Evolutionary conservation across 2,113 vertebrate genomes (phyloP).

Genomic region (Phylloscopus trochiloides): DNA sequence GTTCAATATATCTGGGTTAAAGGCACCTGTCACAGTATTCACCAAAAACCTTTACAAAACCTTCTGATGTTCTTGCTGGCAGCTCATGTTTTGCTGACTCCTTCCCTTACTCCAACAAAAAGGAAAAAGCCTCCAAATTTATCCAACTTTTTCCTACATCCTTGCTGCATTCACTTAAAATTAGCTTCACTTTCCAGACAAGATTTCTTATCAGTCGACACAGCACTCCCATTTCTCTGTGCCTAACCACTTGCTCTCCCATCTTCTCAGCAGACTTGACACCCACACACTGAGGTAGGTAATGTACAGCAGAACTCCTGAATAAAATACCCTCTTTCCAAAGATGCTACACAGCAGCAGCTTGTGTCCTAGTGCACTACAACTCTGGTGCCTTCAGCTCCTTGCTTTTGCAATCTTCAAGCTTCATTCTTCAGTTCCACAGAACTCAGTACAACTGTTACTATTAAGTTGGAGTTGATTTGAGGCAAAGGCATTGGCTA

Average conservation of each 20-base stretch:
- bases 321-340: neutral
- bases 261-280: neutral
- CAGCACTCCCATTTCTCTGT: neutral
- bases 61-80: neutral
- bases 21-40: neutral
- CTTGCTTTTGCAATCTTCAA: neutral
- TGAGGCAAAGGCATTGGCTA: neutral
- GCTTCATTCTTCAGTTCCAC: neutral
- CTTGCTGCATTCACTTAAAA: neutral
- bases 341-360: neutral
- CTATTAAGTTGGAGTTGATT: neutral
- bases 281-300: neutral
- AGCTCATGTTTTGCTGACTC: neutral
- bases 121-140: neutral
- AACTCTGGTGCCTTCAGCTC: neutral
- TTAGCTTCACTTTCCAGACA: neutral
- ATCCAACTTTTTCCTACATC: neutral
- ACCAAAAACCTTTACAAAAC: neutral
- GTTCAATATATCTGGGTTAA: neutral
- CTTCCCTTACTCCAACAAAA: neutral
- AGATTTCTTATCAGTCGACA: neutral
- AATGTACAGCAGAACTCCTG: neutral
- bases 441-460: neutral
- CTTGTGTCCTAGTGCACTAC: fast-evolving
- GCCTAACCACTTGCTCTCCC: neutral